Base-by-base conservation (phyloP, 2,888 invertebrate genomes). In the Thysanoteuthis rhombus region DNA sequence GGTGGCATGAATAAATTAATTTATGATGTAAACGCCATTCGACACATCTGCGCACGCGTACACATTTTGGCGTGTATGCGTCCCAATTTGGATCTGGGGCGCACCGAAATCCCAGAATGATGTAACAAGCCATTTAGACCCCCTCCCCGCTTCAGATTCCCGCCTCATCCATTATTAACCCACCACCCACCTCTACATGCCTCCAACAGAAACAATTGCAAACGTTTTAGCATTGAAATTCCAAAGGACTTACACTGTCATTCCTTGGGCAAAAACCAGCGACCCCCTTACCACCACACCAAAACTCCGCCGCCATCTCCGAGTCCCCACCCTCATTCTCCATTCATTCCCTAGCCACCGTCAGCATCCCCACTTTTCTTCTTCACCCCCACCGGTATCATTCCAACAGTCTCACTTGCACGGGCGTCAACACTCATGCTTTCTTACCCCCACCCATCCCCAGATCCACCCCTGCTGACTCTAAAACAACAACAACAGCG, bases 191-290 rank as follows among this genome's bases (percentile, higher is more conserved):
- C 2, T 28, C 8, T 4, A 75, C 75, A 75, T 75, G 75, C n/a
- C 75, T 75, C 36, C n/a, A 25, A 75, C 75, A 16, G 75, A 75
- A 75, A 75, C 75, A 75, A 75, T 75, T 75, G 75, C 12, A n/a
- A 75, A 36, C n/a, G 36, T n/a, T 75, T 75, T 75, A 75, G n/a
- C n/a, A 75, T 75, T 36, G 75, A 75, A 75, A 75, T 75, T 75
- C 75, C 75, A 75, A 75, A 75, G 75, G 75, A 75, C 75, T 75
- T 75, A 75, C 75, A 75, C 75, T 75, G 75, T 75, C 75, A 75
- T 75, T 75, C 75, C 75, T 75, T 75, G 12, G 5, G 75, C 75
- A 19, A 75, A 75, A 75, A 75, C n/a, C n/a, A n/a, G 75, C 10
- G 4, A 58, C 58, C 22, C 52, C 93, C 22, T 32, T 10, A 32